Base-by-base conservation (phyloP, 1,140 invertebrate species). In the Ooceraea biroi region DNA sequence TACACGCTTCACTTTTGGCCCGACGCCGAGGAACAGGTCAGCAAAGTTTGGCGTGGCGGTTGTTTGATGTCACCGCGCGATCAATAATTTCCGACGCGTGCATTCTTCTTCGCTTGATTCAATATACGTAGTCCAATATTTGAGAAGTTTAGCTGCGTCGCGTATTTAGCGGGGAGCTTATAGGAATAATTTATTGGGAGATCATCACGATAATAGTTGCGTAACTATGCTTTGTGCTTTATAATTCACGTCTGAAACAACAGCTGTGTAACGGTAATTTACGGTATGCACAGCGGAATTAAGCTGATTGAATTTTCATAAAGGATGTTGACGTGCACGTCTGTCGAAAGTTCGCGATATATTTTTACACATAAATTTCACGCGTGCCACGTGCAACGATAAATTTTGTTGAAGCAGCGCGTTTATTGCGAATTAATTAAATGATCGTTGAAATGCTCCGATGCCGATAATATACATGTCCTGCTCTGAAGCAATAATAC, bases 341-440 rank as follows among this genome's bases (percentile, higher is more conserved):
- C 65, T 5, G 25, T 69, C 41, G 63, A 69, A 71, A 71, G 50
- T 71, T 41, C 50, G 36, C 25, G 41, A 71, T 71, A 12, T 80
- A n/a, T 71, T 71, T 69, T 58, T 69, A 71, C 44, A 36, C 76
- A 46, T 71, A 58, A 80, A 80, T 80, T 58, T 41, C 36, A 44
- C 8, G 25, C 44, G 27, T 76, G 58, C 73, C 44, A 25, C 11
- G 44, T 7, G 52, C 65, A 58, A 60, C 25, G 22, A 14, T 71
- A 12, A 46, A 80, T 80, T 80, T 69, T 71, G 44, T 17, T 52
- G 41, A 30, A 46, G 55, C 65, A 12, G 25, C 52, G 65, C 36
- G 58, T 69, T 78, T 55, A 30, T 44, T 65, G 76, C 68, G 36
- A 69, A 80, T 80, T 80, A 80, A 80, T 80, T 80, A 80, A 80